These are phyloP conservation scores for Plumapathes pennacea DNA, from an alignment of 92 coral and sea anemone species.

Conservation along the genomic window DNA sequence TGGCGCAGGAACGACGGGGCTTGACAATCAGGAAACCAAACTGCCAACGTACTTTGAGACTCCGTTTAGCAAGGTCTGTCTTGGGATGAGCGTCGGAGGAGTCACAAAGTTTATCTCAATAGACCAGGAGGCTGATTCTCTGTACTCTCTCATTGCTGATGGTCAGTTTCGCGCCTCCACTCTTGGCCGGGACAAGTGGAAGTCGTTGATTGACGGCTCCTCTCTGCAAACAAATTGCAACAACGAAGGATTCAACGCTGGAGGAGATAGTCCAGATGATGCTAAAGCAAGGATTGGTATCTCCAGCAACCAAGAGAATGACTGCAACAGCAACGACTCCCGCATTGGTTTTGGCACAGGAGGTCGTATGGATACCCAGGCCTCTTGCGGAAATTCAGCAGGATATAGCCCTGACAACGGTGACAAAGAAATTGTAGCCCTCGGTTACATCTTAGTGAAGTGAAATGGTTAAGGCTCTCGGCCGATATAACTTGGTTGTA, in stretches of 20 bases:
- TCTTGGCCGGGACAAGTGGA: neutral
- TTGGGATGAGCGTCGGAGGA: neutral
- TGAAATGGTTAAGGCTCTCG: too few species aligned
- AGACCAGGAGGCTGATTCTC: neutral
- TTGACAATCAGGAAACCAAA: constrained; percentile 4
- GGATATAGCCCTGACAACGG: constrained; percentile 2
- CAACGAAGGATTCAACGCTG: constrained; percentile 3
- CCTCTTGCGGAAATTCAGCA: constrained; percentile 7
- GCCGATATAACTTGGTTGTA: too few species aligned
- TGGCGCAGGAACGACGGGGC: neutral
- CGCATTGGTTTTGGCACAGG: constrained; percentile 16
- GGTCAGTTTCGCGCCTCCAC: neutral
- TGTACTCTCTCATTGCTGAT: constrained; percentile 4
- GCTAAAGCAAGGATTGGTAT: constrained; percentile 6
- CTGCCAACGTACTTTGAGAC: constrained; percentile 9
- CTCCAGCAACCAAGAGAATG: neutral
- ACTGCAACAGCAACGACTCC: neutral
- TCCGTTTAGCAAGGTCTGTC: neutral
- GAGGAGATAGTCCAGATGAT: neutral
- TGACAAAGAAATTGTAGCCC: neutral
- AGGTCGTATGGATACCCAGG: neutral
- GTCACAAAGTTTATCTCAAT: constrained; percentile 1
- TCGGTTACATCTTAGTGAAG: constrained; percentile 6
- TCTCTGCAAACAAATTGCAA: constrained; percentile 1
- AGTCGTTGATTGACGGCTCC: constrained; percentile 2